Conservation (phyloP, 2,113 vertebrate species). For the Carassius gibelio region DNA sequence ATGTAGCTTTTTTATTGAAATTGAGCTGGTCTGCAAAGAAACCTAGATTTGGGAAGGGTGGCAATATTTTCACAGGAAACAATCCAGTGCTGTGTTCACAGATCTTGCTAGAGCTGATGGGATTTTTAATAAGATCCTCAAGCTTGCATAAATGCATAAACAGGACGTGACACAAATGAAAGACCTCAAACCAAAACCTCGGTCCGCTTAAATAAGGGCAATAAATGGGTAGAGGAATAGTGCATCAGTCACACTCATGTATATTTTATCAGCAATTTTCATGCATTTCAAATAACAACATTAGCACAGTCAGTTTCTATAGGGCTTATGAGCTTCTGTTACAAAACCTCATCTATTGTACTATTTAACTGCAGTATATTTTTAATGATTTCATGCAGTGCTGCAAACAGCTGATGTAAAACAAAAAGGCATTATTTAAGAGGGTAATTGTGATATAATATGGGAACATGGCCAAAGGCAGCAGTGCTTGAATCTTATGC, state of each 20-base stretch:
- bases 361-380: background rate
- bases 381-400: background rate
- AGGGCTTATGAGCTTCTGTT: background rate
- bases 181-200: background rate
- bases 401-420: background rate
- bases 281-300: background rate
- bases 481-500: background rate
- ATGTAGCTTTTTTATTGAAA: no score
- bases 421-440: conserved; percentile 4
- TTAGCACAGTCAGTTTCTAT: background rate
- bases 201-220: background rate
- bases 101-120: conserved; percentile 18
- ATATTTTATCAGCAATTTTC: conserved; percentile 15
- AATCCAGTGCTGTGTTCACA: conserved; percentile 31
- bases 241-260: background rate
- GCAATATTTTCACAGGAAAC: background rate
- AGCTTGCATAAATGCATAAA: conserved; percentile 23
- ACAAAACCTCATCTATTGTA: background rate
- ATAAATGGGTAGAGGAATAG: background rate
- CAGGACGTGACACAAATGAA: background rate
- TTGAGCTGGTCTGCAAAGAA: no score
- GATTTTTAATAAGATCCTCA: conserved; percentile 47
- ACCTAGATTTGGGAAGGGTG: no score
- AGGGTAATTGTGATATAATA: background rate
- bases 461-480: background rate